Evolutionary conservation across 2,113 vertebrate species (phyloP).

Genomic region (Gasterosteus aculeatus): DNA sequence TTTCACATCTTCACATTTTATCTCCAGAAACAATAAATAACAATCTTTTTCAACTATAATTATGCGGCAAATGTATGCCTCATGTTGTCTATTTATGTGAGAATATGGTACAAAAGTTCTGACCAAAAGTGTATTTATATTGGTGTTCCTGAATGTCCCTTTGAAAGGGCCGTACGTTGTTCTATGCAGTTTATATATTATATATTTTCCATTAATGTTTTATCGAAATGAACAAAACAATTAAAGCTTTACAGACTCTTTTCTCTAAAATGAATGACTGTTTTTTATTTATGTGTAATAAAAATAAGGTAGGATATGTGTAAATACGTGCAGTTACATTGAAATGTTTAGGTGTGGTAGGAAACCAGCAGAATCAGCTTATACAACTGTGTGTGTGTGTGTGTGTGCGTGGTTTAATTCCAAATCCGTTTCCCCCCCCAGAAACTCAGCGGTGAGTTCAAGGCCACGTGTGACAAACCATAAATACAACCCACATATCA

Average conservation of each 20-base stretch:
- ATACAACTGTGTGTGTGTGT: background rate
- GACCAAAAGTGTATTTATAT: slow-evolving; percentile 71
- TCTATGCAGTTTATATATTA: slow-evolving; percentile 59
- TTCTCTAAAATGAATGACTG: slow-evolving; percentile 7
- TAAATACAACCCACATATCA: slow-evolving; percentile 56
- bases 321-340: background rate
- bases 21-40: slow-evolving; percentile 39
- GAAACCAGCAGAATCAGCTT: slow-evolving; percentile 6
- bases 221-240: slow-evolving; percentile 44
- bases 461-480: slow-evolving; percentile 60
- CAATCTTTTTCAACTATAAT: slow-evolving; percentile 24
- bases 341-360: background rate
- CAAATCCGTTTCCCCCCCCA: slow-evolving; percentile 50
- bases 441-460: slow-evolving; percentile 48
- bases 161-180: slow-evolving; percentile 58
- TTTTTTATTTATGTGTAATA: slow-evolving; percentile 32
- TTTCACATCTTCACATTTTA: slow-evolving; percentile 3
- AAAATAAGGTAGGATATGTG: slow-evolving; percentile 31
- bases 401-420: slow-evolving; percentile 19
- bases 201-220: slow-evolving; percentile 31
- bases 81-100: slow-evolving; percentile 67
- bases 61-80: slow-evolving; percentile 59
- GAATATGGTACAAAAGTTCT: slow-evolving; percentile 50
- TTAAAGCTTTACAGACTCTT: slow-evolving; percentile 44
- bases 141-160: slow-evolving; percentile 35